Evolutionary conservation across 2,797 vertebrate genomes (phyloP).

Genomic region (Linurgus olivaceus): DNA sequence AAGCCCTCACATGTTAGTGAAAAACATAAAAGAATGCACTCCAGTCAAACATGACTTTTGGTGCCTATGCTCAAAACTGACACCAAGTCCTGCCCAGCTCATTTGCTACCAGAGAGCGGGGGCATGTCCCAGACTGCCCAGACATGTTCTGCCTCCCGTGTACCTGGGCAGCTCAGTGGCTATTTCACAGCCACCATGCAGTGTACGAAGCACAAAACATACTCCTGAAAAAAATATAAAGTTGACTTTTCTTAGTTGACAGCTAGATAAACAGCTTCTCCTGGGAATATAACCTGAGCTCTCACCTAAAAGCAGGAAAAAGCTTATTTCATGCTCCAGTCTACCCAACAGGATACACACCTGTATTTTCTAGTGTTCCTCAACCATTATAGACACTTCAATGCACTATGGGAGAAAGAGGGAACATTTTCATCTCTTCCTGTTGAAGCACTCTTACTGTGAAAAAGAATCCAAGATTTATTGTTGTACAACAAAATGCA

Average conservation of each 20-base stretch:
- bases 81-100: neutral
- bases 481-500: neutral
- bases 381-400: neutral
- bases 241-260: neutral
- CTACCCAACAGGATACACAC: neutral
- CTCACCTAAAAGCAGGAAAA: neutral
- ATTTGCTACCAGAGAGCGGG: neutral
- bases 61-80: neutral
- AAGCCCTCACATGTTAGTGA: neutral
- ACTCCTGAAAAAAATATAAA: neutral
- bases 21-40: neutral
- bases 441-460: neutral
- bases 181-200: neutral
- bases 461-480: neutral
- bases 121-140: rapidly evolving
- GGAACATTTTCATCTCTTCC: neutral
- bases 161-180: too few relatives aligned
- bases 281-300: neutral
- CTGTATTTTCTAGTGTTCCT: neutral
- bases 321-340: neutral
- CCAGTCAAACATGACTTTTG: neutral
- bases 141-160: rapidly evolving
- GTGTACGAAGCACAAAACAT: neutral
- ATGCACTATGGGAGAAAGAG: neutral
- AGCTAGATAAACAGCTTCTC: neutral